These are phyloP conservation scores for Drosophila lutescens DNA, from an alignment of 2,888 invertebrate genomes.

Conservation along the genomic window DNA sequence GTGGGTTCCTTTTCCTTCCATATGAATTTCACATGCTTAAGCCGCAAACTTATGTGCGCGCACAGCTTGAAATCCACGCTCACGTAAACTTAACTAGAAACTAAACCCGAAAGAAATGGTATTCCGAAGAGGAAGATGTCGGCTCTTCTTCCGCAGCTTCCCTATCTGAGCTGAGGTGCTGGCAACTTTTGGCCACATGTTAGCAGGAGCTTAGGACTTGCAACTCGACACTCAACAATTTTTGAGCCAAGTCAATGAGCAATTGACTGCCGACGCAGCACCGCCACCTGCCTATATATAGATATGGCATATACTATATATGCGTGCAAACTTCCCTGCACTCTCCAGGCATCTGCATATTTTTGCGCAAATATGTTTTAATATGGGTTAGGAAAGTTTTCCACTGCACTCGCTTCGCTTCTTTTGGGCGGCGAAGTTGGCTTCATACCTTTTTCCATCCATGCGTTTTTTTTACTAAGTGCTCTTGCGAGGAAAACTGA, in stretches of 20 bases:
- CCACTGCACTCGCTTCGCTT: slow-evolving; percentile 31
- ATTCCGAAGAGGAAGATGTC: slow-evolving; percentile 14
- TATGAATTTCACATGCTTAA: slow-evolving; percentile 81
- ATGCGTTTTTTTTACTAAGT: slow-evolving; percentile 19
- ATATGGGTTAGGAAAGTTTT: slow-evolving; percentile 50
- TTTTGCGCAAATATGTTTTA: slow-evolving; percentile 52
- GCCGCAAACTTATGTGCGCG: slow-evolving; percentile 78
- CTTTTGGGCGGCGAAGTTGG: slow-evolving; percentile 20
- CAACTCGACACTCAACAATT: slow-evolving; percentile 49
- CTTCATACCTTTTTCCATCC: not conserved
- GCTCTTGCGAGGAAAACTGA: slow-evolving; percentile 23
- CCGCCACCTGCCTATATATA: slow-evolving; percentile 16
- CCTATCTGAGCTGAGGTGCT: slow-evolving; percentile 24
- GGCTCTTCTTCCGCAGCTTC: slow-evolving; percentile 24
- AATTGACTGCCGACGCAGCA: slow-evolving; percentile 63
- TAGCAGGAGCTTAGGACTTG: slow-evolving; percentile 60
- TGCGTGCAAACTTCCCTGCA: slow-evolving; percentile 31
- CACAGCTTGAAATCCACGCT: slow-evolving; percentile 79
- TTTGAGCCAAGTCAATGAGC: slow-evolving; percentile 70
- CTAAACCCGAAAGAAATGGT: slow-evolving; percentile 53
- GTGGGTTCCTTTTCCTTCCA: slow-evolving; percentile 40
- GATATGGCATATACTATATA: slow-evolving; percentile 12
- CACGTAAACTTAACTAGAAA: slow-evolving; percentile 75
- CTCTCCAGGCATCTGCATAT: slow-evolving; percentile 57
- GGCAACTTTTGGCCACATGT: slow-evolving; percentile 55